Evolutionary conservation across 1,140 invertebrate species (phyloP).

Genomic region (Harpegnathos saltator): DNA sequence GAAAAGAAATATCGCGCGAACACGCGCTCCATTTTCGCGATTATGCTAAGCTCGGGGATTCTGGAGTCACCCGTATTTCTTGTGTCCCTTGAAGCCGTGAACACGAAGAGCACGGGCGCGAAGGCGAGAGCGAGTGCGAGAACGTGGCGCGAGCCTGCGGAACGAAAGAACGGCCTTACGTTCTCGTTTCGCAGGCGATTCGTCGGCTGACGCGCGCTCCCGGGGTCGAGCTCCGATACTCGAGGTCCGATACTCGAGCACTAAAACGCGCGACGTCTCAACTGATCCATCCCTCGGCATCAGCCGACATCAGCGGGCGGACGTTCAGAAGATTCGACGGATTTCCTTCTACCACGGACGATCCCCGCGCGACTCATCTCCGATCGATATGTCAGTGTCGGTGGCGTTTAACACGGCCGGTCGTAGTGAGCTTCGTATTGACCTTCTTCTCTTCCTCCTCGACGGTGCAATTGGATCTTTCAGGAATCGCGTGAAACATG

Average conservation of each 20-base stretch:
- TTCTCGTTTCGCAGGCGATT: constrained; percentile 37
- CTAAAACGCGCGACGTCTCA: constrained; percentile 22
- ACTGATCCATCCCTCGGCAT: constrained; percentile 37
- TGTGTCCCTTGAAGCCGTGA: constrained; percentile 13
- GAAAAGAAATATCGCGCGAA: constrained; percentile 52
- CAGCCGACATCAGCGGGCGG: not conserved
- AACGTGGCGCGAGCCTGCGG: not conserved
- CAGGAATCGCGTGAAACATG: not conserved
- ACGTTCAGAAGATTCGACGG: not conserved
- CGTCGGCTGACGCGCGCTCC: constrained; percentile 1
- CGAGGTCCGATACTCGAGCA: not conserved
- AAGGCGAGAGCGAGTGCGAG: too few species aligned
- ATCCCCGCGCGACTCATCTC: not conserved
- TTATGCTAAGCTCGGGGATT: constrained; percentile 64
- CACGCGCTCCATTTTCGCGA: constrained; percentile 47
- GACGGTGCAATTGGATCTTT: not conserved
- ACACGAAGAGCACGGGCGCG: not conserved
- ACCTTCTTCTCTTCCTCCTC: not conserved
- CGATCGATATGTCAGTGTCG: constrained; percentile 19
- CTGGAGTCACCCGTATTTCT: constrained; percentile 62
- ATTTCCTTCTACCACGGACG: not conserved
- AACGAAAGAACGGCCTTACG: constrained; percentile 31
- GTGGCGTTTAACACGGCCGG: not conserved
- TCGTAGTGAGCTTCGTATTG: not conserved
- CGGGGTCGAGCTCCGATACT: not conserved